phyloP scores from a whole-genome alignment of 1,140 invertebrate genomes.

The Euglossa dilemma region DNA sequence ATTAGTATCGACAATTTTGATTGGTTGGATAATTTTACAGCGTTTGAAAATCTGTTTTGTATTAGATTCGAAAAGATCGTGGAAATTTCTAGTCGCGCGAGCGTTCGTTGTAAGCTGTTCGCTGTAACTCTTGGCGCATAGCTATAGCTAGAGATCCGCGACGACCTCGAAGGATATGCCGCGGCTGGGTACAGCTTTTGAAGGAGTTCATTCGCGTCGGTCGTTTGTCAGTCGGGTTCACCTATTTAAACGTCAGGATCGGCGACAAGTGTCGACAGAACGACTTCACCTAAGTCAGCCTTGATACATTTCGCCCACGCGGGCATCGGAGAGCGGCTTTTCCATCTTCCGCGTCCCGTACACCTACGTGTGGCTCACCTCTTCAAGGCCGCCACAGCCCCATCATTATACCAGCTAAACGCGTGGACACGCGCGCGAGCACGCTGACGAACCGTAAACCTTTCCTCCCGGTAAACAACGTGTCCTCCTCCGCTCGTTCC shows the following conservation, averaged over 20 bases:
- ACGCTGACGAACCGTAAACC: slow-evolving; percentile 49
- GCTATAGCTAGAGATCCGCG: not conserved
- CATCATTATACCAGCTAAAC: slow-evolving; percentile 54
- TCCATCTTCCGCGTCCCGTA: slow-evolving; percentile 79
- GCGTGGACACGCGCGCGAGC: slow-evolving; percentile 42
- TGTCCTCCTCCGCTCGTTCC: slow-evolving; percentile 65
- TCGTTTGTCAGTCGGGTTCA: slow-evolving; percentile 65
- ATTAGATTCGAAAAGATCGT: too few species aligned
- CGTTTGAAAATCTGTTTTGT: too few species aligned
- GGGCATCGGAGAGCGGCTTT: slow-evolving; percentile 73
- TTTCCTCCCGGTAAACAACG: slow-evolving; percentile 61
- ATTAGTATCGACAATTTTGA: too few species aligned
- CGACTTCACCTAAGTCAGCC: slow-evolving; percentile 69
- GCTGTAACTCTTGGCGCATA: too few species aligned
- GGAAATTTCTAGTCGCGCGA: too few species aligned
- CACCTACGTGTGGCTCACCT: slow-evolving; percentile 72
- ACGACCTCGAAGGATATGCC: slow-evolving; percentile 23
- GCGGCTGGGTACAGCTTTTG: slow-evolving; percentile 28
- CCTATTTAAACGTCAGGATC: slow-evolving; percentile 64
- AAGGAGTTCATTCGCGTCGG: slow-evolving; percentile 59
- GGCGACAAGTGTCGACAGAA: slow-evolving; percentile 69
- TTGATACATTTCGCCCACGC: slow-evolving; percentile 81
- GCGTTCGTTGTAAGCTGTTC: too few species aligned
- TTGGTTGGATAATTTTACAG: too few species aligned
- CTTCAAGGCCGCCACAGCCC: slow-evolving; percentile 73